A percentile compares a stretch with the other conserved stretches of the same genome.
These are phyloP conservation scores for Sceloporus undulatus DNA, from an alignment of 2,113 vertebrate genomes.

Conservation along the genomic window DNA sequence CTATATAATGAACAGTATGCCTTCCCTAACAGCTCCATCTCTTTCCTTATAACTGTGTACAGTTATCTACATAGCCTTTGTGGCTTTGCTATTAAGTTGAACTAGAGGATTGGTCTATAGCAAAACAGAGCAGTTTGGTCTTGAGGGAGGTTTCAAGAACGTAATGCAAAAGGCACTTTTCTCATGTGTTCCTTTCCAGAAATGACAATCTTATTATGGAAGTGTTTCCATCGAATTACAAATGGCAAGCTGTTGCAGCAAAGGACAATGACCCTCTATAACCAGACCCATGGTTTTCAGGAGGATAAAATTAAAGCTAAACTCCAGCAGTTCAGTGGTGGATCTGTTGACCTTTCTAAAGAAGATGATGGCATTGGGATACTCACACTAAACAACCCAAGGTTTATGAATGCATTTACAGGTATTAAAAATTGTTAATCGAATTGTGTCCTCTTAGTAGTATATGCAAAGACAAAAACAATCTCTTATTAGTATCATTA, in stretches of 20 bases:
- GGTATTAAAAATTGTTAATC: conserved; percentile 75
- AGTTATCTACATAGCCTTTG: not conserved
- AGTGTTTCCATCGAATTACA: conserved; percentile 66
- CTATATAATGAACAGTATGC: not conserved
- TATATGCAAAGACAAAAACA: conserved; percentile 9
- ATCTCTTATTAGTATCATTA: not conserved
- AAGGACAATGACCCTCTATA: conserved; percentile 78
- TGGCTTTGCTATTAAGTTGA: not conserved
- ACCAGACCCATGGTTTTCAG: conserved; percentile 75
- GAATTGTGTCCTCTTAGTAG: not conserved
- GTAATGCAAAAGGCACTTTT: not conserved
- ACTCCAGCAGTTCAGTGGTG: conserved; percentile 86
- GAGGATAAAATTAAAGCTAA: conserved; percentile 83
- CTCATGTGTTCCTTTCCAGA: conserved; percentile 65
- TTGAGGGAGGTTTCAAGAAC: conserved; percentile 7
- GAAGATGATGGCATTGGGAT: conserved; percentile 86
- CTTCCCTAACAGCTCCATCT: not conserved
- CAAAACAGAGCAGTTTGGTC: not conserved
- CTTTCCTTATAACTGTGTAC: not conserved
- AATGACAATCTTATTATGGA: conserved; percentile 82
- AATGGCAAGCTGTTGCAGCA: conserved; percentile 70
- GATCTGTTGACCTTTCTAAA: conserved; percentile 88
- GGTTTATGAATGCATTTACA: conserved; percentile 93
- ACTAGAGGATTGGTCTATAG: not conserved
- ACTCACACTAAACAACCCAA: conserved; percentile 90